Base-by-base conservation (phyloP, 2,113 vertebrate species). In the Albula goreensis region DNA sequence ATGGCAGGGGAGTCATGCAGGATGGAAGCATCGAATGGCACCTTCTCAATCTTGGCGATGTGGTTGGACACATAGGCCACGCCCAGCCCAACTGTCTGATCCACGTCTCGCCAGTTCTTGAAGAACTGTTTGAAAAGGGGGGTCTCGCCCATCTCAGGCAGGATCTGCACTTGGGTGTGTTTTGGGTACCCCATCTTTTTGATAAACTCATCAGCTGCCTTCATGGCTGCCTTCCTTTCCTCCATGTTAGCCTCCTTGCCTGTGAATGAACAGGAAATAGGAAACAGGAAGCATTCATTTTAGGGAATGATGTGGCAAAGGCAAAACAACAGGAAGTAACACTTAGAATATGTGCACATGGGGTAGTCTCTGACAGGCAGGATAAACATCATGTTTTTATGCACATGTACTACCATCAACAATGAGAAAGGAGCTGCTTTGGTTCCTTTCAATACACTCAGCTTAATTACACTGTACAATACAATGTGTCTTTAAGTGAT, bases 51-150 rank as follows among this genome's bases (percentile, higher is more conserved):
- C 50, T 96, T 97, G 93, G 98, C 98, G 8, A 99, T 94, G 57
- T 97, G 96, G 91, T 97, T 97, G 82, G 98, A 96, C 81, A 99
- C 89, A 19, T 99, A 98, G 66, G 95, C 93, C 89, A 97, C 86
- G 2, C 98, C 98, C 87, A 96, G 92, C 11, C 98, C 98, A 0
- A 95, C 96, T 0, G 97, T 99, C 96, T 99, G 97, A 80, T 99
- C 97, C 87, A 41, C 94, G 87, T 99, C 98, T 0, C 95, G 91
- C 98, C 98, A 99, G 95, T 97, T 98, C 92, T 99, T 99, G 95
- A 99, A 99, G 94, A 99, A 99, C 89, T 99, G 98, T 91, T 99
- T 99, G 93, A 99, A 99, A 85, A 99, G 93, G 0, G 98, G 98
- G 0, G 98, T 99, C 95, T 99, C 98, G 0, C 98, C 98, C 0